Percentiles rank a stretch among this genome's conserved stretches.
phyloP scores from a whole-genome alignment of 2,797 vertebrate species.

The Parauchenoglanis ngamensis region DNA sequence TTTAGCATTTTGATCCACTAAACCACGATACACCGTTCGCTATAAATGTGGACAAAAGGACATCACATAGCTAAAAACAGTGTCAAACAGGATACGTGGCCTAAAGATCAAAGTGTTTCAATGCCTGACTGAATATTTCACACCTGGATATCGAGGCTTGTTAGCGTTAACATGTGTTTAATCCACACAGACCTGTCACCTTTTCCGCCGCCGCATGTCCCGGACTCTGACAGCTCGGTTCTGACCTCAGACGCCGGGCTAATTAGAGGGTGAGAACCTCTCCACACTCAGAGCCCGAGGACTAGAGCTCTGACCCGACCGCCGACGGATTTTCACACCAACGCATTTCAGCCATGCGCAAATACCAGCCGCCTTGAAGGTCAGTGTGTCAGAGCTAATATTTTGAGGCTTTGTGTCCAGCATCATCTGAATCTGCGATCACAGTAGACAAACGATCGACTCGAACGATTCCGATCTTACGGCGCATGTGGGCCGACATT shows the following conservation, averaged over 20 bases:
- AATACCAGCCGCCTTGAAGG: slow-evolving; percentile 35
- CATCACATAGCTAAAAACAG: neutral
- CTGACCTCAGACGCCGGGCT: slow-evolving; percentile 45
- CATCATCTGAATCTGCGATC: neutral
- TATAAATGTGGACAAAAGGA: neutral
- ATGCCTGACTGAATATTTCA: neutral
- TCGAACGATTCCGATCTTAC: neutral
- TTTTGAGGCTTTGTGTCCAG: slow-evolving; percentile 18
- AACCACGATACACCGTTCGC: neutral
- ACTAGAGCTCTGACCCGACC: slow-evolving; percentile 40
- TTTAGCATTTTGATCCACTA: neutral
- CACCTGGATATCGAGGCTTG: neutral
- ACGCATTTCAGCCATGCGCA: slow-evolving; percentile 29
- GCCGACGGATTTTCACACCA: slow-evolving; percentile 33
- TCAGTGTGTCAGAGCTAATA: slow-evolving; percentile 22
- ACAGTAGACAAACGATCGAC: neutral
- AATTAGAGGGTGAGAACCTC: slow-evolving; percentile 54
- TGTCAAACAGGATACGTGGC: neutral
- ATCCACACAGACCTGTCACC: neutral
- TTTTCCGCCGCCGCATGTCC: neutral
- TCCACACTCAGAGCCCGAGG: slow-evolving; percentile 27
- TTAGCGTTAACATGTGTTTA: neutral
- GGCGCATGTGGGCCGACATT: neutral
- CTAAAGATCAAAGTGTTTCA: neutral
- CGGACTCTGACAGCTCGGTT: slow-evolving; percentile 31